Conservation (phyloP, 1,140 invertebrate species). For the Anastrepha obliqua region DNA sequence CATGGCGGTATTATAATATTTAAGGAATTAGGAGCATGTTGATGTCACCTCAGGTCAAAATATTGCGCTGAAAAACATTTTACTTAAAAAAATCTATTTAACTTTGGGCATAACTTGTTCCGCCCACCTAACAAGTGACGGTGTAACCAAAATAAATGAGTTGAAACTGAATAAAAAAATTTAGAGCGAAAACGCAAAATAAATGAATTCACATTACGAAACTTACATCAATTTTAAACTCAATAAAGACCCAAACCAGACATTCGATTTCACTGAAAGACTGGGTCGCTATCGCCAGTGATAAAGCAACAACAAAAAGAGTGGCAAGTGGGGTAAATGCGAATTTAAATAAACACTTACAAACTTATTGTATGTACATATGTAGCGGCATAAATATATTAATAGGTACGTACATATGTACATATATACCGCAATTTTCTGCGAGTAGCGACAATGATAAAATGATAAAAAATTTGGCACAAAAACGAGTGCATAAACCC, state of each 20-base stretch:
- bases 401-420: not conserved
- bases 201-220: slow-evolving; percentile 15
- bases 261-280: not conserved
- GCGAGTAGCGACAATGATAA: not conserved
- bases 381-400: too few species aligned
- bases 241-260: not conserved
- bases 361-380: too few species aligned
- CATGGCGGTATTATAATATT: too few species aligned
- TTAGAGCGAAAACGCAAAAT: not conserved
- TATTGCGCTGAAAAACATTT: not conserved
- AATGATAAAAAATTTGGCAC: slow-evolving; percentile 10
- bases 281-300: not conserved
- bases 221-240: slow-evolving; percentile 4
- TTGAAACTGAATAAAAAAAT: not conserved
- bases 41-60: not conserved
- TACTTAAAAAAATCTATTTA: not conserved
- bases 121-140: not conserved
- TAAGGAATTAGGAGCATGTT: too few species aligned
- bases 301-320: not conserved
- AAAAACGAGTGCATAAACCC: not conserved
- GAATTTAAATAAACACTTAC: not conserved
- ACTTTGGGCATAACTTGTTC: not conserved
- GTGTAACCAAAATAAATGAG: slow-evolving; percentile 10
- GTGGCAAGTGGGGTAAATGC: not conserved
- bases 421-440: not conserved